Evolutionary conservation across 2,888 invertebrate species (phyloP).

Genomic region (Chloroclystis v-ata): DNA sequence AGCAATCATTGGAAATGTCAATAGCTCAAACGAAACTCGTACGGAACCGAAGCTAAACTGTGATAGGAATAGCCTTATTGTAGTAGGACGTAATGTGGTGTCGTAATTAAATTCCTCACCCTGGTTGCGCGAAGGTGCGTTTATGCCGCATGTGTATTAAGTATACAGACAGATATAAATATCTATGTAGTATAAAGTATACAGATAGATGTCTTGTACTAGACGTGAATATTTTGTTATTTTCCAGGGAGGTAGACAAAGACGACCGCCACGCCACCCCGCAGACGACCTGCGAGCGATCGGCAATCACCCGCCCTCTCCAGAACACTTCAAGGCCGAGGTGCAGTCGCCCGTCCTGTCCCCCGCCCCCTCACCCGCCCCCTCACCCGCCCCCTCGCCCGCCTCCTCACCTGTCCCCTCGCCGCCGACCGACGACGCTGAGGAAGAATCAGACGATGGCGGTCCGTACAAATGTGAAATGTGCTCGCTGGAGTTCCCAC

Average conservation of each 20-base stretch:
- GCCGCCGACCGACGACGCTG: slow-evolving; percentile 8
- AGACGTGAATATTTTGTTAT: too few species aligned
- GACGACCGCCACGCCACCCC: slow-evolving; percentile 59
- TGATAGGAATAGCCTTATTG: too few species aligned
- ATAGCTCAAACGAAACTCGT: too few species aligned
- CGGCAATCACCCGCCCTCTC: slow-evolving; percentile 34
- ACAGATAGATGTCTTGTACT: too few species aligned
- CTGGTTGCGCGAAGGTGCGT: too few species aligned
- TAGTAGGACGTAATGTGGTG: too few species aligned
- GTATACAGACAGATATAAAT: too few species aligned
- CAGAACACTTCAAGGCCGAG: slow-evolving; percentile 17
- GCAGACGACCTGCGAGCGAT: slow-evolving; percentile 66
- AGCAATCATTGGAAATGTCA: too few species aligned
- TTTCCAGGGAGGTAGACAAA: slow-evolving; percentile 33
- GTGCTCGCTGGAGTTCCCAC: slow-evolving; percentile 86
- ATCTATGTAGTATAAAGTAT: too few species aligned
- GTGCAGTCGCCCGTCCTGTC: slow-evolving; percentile 3
- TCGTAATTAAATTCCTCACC: too few species aligned
- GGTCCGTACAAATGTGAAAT: slow-evolving; percentile 87
- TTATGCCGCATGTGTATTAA: too few species aligned
- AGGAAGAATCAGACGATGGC: slow-evolving; percentile 50
- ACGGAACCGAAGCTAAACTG: too few species aligned
- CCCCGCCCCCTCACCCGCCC: slow-evolving; percentile 9
- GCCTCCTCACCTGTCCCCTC: slow-evolving; percentile 13
- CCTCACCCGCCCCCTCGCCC: slow-evolving; percentile 9